Conservation (phyloP, 2,888 invertebrate genomes). For the Cantharis rustica region DNA sequence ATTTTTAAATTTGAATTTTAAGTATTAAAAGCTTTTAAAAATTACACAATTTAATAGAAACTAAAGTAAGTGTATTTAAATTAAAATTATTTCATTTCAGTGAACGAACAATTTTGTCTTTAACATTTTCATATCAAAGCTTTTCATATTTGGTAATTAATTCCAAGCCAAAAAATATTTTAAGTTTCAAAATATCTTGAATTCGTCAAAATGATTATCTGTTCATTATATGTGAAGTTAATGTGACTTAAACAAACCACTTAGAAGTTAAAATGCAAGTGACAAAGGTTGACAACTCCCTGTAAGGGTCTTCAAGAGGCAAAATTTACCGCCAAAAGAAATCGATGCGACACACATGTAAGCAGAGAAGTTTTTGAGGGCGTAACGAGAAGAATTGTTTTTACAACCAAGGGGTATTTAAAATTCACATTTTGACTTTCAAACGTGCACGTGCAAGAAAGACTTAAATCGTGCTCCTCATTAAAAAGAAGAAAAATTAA, state of each 20-base stretch:
- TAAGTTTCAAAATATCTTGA: not conserved
- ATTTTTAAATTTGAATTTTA: too few species aligned
- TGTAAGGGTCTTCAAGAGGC: not conserved
- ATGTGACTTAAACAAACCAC: not conserved
- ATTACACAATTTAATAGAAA: too few species aligned
- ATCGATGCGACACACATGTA: not conserved
- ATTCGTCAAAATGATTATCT: not conserved
- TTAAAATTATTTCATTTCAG: too few species aligned
- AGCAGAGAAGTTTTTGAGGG: not conserved
- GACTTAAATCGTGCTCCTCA: conserved; percentile 8
- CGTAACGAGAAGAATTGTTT: not conserved
- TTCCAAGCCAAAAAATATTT: not conserved
- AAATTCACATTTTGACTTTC: not conserved
- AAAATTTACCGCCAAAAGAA: conserved; percentile 1
- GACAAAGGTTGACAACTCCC: conserved; percentile 1
- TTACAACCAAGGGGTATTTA: not conserved
- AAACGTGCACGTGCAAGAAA: conserved; percentile 1
- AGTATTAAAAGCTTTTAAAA: too few species aligned
- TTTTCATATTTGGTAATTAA: not conserved
- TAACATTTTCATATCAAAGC: too few species aligned
- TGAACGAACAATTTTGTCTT: too few species aligned
- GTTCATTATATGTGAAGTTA: not conserved
- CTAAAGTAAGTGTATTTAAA: too few species aligned
- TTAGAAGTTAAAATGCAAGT: not conserved
- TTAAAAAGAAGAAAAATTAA: conserved; percentile 12